Percentiles rank a stretch among this genome's conserved stretches.
phyloP scores from a whole-genome alignment of 2,888 invertebrate species.

The Allacma fusca region DNA sequence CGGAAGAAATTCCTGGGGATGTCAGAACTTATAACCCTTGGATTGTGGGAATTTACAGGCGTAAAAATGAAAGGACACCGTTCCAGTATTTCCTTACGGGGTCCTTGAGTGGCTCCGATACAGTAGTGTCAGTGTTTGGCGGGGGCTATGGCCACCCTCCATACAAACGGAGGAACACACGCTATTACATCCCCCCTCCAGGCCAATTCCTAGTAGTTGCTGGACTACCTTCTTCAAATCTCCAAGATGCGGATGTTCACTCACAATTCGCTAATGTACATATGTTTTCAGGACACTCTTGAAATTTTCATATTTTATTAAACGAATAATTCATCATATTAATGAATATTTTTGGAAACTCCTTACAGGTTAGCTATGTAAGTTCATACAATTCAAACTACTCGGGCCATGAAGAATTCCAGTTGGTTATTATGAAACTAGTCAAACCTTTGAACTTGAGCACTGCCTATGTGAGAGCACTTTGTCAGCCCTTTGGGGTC shows the following conservation, averaged over 20 bases:
- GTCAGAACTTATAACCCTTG: conserved; percentile 51
- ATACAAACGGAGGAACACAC: conserved; percentile 42
- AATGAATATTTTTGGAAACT: too few relatives aligned
- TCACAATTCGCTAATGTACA: conserved; percentile 52
- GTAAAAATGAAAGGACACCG: conserved; percentile 28
- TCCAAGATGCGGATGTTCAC: conserved; percentile 44
- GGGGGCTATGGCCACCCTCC: conserved; percentile 49
- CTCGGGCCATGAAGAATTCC: too few relatives aligned
- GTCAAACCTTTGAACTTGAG: too few relatives aligned
- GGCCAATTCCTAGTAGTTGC: conserved; percentile 46
- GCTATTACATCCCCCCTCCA: conserved; percentile 44
- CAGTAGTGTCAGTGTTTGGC: conserved; percentile 52
- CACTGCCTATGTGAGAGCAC: too few relatives aligned
- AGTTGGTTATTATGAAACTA: too few relatives aligned
- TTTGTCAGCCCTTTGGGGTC: too few relatives aligned
- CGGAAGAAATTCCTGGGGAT: conserved; percentile 44
- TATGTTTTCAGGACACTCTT: too few relatives aligned
- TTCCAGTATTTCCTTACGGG: conserved; percentile 52
- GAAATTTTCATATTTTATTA: too few relatives aligned
- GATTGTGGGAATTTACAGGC: conserved; percentile 50
- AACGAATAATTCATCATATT: too few relatives aligned
- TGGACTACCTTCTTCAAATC: conserved; percentile 47
- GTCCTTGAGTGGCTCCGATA: conserved; percentile 47
- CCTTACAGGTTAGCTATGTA: too few relatives aligned
- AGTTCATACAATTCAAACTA: too few relatives aligned